Conservation (phyloP, 2,797 vertebrate species). For the Melanitta fusca region DNA sequence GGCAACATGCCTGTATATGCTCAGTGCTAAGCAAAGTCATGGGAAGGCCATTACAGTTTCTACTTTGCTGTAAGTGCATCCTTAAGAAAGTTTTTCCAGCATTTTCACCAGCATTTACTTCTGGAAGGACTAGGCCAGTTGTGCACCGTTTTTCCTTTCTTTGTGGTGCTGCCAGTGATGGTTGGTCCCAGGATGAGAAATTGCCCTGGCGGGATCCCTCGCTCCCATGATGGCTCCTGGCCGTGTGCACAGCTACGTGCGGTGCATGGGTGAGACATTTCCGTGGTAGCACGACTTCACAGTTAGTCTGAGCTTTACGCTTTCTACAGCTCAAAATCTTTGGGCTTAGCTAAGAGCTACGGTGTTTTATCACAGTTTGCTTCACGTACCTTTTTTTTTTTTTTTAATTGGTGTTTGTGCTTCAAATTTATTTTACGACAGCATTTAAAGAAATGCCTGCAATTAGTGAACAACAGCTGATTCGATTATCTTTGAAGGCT, state of each 20-base stretch:
- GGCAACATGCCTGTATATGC: accelerated
- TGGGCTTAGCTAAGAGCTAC: neutral
- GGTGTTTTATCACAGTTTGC: neutral
- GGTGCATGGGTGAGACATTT: accelerated
- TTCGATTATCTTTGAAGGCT: neutral
- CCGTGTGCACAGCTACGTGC: neutral
- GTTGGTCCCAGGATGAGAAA: neutral
- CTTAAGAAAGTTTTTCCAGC: accelerated
- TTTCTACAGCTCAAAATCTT: neutral
- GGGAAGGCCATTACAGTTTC: neutral
- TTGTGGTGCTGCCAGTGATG: neutral
- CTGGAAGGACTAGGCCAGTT: neutral
- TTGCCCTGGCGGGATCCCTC: neutral
- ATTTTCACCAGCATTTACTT: neutral
- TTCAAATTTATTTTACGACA: neutral
- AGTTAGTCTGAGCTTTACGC: neutral
- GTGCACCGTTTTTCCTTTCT: accelerated
- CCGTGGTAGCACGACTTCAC: neutral
- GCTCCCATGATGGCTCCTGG: accelerated
- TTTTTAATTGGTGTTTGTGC: neutral
- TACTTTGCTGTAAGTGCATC: neutral
- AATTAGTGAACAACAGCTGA: neutral
- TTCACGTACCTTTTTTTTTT: neutral
- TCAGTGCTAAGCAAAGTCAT: neutral
- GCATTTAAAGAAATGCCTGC: accelerated